Percentiles rank a stretch among this genome's conserved stretches.
Conservation (phyloP, 2,888 invertebrate genomes). For the Watsonalla binaria region DNA sequence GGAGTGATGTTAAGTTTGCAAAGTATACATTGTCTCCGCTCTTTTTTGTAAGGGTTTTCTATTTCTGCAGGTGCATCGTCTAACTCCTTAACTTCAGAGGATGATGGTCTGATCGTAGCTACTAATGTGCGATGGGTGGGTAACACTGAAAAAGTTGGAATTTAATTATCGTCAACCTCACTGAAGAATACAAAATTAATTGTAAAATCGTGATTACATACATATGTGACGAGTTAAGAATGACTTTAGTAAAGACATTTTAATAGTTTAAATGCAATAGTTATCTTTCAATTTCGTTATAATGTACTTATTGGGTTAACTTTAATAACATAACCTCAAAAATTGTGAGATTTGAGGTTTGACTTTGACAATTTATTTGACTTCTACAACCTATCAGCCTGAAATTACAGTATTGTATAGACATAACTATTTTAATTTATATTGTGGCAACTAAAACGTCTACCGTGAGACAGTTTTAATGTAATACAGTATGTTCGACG, state of each 20-base stretch:
- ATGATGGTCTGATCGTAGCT: constrained; percentile 32
- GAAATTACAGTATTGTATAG: no score
- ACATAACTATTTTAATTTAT: no score
- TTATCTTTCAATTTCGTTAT: no score
- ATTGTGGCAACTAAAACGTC: no score
- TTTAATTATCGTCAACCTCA: not conserved
- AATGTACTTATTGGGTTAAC: no score
- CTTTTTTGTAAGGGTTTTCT: constrained; percentile 89
- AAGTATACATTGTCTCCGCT: constrained; percentile 85
- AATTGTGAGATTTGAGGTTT: no score
- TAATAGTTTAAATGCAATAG: not conserved
- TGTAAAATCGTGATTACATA: constrained; percentile 13
- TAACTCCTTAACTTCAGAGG: constrained; percentile 28
- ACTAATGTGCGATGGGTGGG: constrained; percentile 30
- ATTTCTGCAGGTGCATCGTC: constrained; percentile 78
- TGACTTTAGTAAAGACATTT: constrained; percentile 47
- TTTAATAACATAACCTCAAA: no score
- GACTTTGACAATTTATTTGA: no score
- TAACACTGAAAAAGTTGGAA: constrained; percentile 32
- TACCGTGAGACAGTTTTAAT: no score
- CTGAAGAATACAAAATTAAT: no score
- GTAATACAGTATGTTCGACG: no score
- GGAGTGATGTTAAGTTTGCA: constrained; percentile 90
- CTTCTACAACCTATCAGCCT: no score
- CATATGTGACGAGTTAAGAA: constrained; percentile 38